phyloP scores from a whole-genome alignment of 2,113 vertebrate genomes.

The Corythoichthys intestinalis region DNA sequence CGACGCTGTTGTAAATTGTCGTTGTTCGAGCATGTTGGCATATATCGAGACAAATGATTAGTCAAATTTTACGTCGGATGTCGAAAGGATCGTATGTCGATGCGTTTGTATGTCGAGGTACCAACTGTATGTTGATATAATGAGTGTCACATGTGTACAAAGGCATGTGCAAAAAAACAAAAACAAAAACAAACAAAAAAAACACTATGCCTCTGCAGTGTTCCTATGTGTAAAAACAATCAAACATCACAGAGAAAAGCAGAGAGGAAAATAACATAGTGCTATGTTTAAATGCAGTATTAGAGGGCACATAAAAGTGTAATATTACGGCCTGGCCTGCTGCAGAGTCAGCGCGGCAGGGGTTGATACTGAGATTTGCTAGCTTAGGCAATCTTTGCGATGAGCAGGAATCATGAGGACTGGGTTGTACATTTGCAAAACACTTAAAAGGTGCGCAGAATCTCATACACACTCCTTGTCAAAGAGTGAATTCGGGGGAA shows the following conservation, averaged over 20 bases:
- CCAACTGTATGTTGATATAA: no score
- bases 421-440: neutral
- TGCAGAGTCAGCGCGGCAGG: slow-evolving; percentile 55
- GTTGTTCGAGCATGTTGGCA: no score
- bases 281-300: slow-evolving; percentile 49
- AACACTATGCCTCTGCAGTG: slow-evolving; percentile 9
- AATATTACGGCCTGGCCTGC: slow-evolving; percentile 53
- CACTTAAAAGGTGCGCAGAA: neutral
- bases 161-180: neutral
- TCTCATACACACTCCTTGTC: neutral
- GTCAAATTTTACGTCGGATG: no score
- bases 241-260: slow-evolving; percentile 46
- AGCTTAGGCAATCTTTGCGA: slow-evolving; percentile 43
- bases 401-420: neutral
- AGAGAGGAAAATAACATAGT: slow-evolving; percentile 50
- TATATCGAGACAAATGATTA: no score
- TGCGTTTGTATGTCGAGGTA: no score
- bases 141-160: no score
- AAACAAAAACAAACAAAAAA: slow-evolving; percentile 1
- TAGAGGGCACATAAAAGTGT: slow-evolving; percentile 58
- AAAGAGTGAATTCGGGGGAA: neutral
- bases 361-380: slow-evolving; percentile 48
- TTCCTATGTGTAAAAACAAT: slow-evolving; percentile 4
- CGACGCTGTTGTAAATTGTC: no score
- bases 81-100: no score